Base-by-base conservation (phyloP, 2,113 vertebrate genomes). In the Anguilla rostrata region DNA sequence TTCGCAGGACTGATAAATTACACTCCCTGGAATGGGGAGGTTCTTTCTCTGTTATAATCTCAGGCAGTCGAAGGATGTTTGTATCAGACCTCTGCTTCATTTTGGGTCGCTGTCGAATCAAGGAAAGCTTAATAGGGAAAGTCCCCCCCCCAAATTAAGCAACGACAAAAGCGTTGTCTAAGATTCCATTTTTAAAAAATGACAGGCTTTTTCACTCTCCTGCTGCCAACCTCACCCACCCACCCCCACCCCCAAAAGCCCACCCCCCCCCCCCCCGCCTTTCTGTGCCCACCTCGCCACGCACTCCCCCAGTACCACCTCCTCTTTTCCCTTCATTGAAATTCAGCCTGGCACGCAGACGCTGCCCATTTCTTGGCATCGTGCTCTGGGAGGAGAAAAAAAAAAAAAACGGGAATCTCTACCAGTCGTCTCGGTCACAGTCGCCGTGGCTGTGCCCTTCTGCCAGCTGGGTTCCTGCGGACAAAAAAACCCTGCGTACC, bases 291-390 rank as follows among this genome's bases (percentile, higher is more conserved):
- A 91, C 91, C 91, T 88, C 87, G 88, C 66, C 86, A 85, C 85
- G 84, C 71, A 49, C 53, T 16, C 56, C 79, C 80, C 40, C 80
- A 14, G n/a, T 12, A 81, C 90, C 91, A 90, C 92, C 94, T 92
- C 92, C 93, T 93, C 92, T 90, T 90, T 71, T 71, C 91, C 90
- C 89, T 93, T 95, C 92, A 95, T 94, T 95, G 91, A 95, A 94
- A 95, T 95, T 95, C 94, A 92, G 94, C 94, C 94, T 93, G 93
- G 94, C 93, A 94, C 89, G 93, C 92, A 93, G 93, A 93, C 91
- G 90, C 94, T 93, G 94, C 92, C 94, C 94, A 93, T 92, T 89
- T 93, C 93, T 94, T 95, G 94, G 94, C 94, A 95, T 91, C 89
- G 91, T 90, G 90, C 92, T 93, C 86, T 90, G 91, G 88, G 87